Conservation (phyloP, 1,140 invertebrate species). For the Trichonephila clavipes region DNA sequence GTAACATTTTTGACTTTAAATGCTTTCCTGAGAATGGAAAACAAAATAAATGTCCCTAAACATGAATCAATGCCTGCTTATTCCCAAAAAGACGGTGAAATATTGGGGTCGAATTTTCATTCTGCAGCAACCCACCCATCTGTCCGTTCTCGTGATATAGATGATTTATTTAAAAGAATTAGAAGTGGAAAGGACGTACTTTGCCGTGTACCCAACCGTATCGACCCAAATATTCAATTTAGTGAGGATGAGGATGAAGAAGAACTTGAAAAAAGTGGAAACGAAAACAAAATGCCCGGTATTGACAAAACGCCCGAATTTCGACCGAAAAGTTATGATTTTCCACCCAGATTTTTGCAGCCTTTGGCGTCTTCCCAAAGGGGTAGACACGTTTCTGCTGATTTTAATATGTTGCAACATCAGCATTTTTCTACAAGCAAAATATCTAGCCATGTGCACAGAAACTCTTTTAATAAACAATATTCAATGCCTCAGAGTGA, state of each 20-base stretch:
- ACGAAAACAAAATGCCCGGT: constrained; percentile 23
- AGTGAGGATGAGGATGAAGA: constrained; percentile 69
- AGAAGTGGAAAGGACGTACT: constrained; percentile 56
- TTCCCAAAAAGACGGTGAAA: not conserved
- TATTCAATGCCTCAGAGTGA: constrained; percentile 41
- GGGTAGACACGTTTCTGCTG: not conserved
- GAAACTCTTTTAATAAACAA: not conserved
- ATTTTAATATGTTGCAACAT: not conserved
- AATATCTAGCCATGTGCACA: not conserved
- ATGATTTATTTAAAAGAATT: constrained; percentile 53
- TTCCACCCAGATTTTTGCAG: not conserved
- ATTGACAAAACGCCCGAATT: constrained; percentile 19
- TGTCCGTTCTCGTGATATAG: not conserved
- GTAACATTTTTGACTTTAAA: not conserved
- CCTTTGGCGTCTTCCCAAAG: not conserved
- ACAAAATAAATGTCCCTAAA: constrained; percentile 20
- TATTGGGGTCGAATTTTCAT: not conserved
- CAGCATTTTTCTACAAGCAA: not conserved
- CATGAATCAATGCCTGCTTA: constrained; percentile 14
- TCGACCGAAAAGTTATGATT: not conserved
- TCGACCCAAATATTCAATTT: constrained; percentile 64
- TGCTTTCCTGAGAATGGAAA: constrained; percentile 28
- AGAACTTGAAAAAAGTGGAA: not conserved
- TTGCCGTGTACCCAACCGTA: constrained; percentile 37
- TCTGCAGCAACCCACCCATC: constrained; percentile 50